A percentile compares a stretch with the other conserved stretches of the same genome.
These are phyloP conservation scores for Struthidea cinerea DNA, from an alignment of 2,113 vertebrate genomes.

Conservation along the genomic window DNA sequence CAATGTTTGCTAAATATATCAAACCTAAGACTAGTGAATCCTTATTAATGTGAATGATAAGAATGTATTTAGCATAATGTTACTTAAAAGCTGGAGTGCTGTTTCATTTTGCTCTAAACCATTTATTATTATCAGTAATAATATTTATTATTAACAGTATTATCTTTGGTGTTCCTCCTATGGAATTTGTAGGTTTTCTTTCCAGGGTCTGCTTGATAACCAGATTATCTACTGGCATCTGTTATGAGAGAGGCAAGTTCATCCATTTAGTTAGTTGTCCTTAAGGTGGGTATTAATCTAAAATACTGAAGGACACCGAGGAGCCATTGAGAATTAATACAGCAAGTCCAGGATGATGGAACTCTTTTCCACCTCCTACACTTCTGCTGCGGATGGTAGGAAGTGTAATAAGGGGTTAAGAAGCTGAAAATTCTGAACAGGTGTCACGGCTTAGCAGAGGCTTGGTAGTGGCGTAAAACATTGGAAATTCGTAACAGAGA, in stretches of 20 bases:
- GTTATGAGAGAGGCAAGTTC: not conserved
- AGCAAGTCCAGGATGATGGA: not conserved
- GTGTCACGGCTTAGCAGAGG: conserved; percentile 30
- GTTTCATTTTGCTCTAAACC: not conserved
- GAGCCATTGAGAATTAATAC: not conserved
- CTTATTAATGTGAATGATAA: not conserved
- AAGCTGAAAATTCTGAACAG: conserved; percentile 61
- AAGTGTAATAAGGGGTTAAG: conserved; percentile 43
- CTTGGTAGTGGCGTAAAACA: conserved; percentile 48
- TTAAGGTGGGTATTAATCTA: not conserved
- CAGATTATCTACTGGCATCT: not conserved
- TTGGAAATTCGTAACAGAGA: conserved; percentile 58
- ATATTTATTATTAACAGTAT: not conserved
- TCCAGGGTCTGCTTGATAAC: not conserved
- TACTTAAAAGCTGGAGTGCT: not conserved
- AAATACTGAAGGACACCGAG: not conserved
- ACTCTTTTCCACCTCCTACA: not conserved
- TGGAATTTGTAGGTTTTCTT: not conserved
- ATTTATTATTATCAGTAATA: not conserved
- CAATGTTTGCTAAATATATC: not conserved
- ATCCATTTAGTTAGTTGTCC: not conserved
- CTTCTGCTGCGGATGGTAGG: not conserved
- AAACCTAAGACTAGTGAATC: not conserved
- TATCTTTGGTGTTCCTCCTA: not conserved
- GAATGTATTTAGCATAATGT: not conserved